phyloP scores from a whole-genome alignment of 1,140 invertebrate species.

The Nomia melanderi region DNA sequence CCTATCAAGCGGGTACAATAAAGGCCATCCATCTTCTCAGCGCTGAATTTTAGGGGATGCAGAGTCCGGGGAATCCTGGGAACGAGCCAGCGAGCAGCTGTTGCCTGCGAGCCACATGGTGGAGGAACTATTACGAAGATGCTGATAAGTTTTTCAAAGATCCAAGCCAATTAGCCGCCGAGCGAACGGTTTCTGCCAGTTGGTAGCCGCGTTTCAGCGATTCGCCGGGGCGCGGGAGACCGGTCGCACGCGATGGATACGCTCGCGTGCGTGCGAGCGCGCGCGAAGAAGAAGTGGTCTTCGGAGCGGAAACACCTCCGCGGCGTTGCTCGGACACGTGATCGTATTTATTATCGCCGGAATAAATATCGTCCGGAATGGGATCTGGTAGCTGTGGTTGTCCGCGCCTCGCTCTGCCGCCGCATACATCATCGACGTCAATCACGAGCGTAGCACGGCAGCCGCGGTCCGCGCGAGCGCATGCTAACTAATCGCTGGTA shows the following conservation, averaged over 20 bases:
- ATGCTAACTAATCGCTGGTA: neutral
- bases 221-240: neutral
- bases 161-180: neutral
- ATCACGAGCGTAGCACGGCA: neutral
- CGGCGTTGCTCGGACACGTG: neutral
- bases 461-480: neutral
- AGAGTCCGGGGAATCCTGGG: too few species aligned
- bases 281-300: neutral
- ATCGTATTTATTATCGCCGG: neutral
- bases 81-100: too few species aligned
- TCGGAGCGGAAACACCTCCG: neutral
- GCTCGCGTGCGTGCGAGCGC: neutral
- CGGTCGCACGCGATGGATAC: neutral
- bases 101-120: neutral
- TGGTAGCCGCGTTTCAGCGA: neutral
- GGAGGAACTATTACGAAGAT: neutral
- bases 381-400: neutral
- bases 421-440: conserved; percentile 3
- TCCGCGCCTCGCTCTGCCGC: neutral
- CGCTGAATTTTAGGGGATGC: too few species aligned
- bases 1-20: too few species aligned
- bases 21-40: too few species aligned
- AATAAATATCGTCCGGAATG: neutral
- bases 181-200: neutral
- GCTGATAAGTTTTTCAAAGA: neutral